Evolutionary conservation across 1,140 invertebrate species (phyloP), one percentile per base, ranked within the genome.

Genomic region (Popillia japonica): DNA sequence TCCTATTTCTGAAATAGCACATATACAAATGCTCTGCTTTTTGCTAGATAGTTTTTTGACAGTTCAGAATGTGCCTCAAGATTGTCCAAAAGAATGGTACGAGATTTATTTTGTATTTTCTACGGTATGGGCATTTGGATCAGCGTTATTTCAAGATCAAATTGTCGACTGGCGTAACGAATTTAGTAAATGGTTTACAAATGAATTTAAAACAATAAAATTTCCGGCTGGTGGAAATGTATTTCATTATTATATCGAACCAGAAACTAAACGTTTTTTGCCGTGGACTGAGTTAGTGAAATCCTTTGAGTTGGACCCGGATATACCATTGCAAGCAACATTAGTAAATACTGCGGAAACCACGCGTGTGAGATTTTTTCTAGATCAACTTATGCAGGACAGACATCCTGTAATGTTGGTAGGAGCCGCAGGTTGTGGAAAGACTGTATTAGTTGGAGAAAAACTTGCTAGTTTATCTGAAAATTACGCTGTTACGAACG

Each of bases 91-190:
- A 84, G 97, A 98, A 86, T 94, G 93, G 93, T 97, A 96, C 83
- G 97, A 99, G 87, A 91, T 94, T 6, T 97, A 98, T 85, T 99
- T 99, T 88, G 95, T 94, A 0, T 99, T 98, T 87, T 93, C 92
- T 6, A 91, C 92, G 77, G 91, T 98, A 22, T 99, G 97, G 97
- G 95, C 96, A 0, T 99, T 98, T 86, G 97, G 97, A 20, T 96
- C 96, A 0, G 92, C 93, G 0, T 89, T 96, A 75, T 97, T 95
- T 85, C 95, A 96, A 90, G 97, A 98, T 88, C 95, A 94, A 83
- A 87, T 95, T 11, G 89, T 92, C 2, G 96, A 98, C 87, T 96
- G 96, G 92, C 91, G 96, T 72, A 93, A 94, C 72, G 97, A 99
- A 84, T 99, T 99, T 85, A 96, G 94, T 76, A 97, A 96, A 86